These are phyloP conservation scores for cat (Felis catus) DNA, from an alignment of 2,113 vertebrate species.

Conservation along the genomic window F.catus_Fca126_mat1.0 CM031417.1:66804501-66805000, in stretches of 20 bases:
- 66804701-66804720: neutral
- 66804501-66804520: neutral
- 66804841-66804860: neutral
- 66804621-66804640: neutral
- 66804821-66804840: neutral
- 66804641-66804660: neutral
- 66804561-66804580: neutral
- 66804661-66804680: neutral
- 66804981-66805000: neutral
- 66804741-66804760: neutral
- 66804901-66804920: neutral
- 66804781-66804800: neutral
- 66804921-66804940: neutral
- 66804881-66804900: neutral
- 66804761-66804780: neutral
- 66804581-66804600: neutral
- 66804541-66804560: neutral
- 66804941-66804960: neutral
- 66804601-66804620: neutral
- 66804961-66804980: neutral
- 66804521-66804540: neutral
- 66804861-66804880: neutral
- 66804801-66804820: neutral
- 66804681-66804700: neutral
- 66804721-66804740: neutral